These are phyloP conservation scores for Anodontia alba DNA, from an alignment of 2,888 invertebrate genomes.

Conservation along the genomic window DNA sequence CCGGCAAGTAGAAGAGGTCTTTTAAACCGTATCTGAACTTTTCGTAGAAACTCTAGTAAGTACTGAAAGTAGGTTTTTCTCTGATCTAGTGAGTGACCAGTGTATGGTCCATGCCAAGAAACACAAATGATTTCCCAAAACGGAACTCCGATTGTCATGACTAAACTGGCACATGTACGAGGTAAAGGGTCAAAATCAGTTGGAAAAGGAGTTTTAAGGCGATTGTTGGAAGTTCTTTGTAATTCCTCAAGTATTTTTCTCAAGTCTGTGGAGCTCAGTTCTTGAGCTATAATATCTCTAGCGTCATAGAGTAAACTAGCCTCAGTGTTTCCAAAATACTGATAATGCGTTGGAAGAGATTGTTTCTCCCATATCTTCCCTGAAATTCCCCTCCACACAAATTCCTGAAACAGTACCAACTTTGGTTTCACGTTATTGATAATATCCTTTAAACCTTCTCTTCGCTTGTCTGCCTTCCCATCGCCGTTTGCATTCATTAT, in stretches of 20 bases:
- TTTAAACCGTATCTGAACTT: conserved; percentile 38
- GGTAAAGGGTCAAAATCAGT: conserved; percentile 43
- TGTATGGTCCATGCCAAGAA: conserved; percentile 50
- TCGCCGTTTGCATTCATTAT: conserved; percentile 45
- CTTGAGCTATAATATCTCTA: conserved; percentile 20
- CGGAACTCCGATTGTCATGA: conserved; percentile 25
- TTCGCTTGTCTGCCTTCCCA: conserved; percentile 30
- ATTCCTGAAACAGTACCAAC: conserved; percentile 48
- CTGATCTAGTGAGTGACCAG: conserved; percentile 10
- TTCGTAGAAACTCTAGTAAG: conserved; percentile 43
- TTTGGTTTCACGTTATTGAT: conserved; percentile 30
- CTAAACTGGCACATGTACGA: conserved; percentile 32
- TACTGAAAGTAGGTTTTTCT: conserved; percentile 42
- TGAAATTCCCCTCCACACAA: conserved; percentile 36
- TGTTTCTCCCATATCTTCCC: conserved; percentile 37
- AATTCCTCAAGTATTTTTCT: conserved; percentile 29
- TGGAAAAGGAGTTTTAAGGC: conserved; percentile 26
- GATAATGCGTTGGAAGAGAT: conserved; percentile 39
- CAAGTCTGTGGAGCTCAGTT: conserved; percentile 27
- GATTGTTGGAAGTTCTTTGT: conserved; percentile 40
- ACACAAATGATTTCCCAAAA: conserved; percentile 47
- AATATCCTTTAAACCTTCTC: conserved; percentile 33
- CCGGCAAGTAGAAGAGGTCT: conserved; percentile 46
- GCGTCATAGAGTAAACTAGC: conserved; percentile 43
- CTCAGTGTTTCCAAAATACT: conserved; percentile 32